Percentiles rank a stretch among this genome's conserved stretches.
These are phyloP conservation scores for Champsocephalus gunnari DNA, from an alignment of 2,797 vertebrate species.

Conservation along the genomic window DNA sequence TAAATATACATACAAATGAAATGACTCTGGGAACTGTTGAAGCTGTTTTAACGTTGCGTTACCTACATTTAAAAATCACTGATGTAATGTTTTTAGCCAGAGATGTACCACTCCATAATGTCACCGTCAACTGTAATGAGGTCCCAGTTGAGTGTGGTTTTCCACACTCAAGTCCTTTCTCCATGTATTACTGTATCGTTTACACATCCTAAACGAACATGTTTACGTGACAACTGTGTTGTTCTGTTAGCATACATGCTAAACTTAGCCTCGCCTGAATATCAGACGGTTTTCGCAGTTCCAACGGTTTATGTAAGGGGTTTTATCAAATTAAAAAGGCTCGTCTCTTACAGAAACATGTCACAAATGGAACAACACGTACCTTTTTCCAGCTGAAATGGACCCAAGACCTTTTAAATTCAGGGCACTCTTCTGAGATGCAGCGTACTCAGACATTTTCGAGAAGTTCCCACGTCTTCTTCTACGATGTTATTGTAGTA, in stretches of 20 bases:
- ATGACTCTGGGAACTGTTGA: too few relatives aligned
- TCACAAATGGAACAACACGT: neutral
- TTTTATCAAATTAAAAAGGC: fast-evolving
- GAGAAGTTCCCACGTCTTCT: conserved; percentile 28
- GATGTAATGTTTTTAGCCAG: neutral
- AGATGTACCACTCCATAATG: neutral
- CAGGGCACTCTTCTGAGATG: conserved; percentile 74
- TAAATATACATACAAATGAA: too few relatives aligned
- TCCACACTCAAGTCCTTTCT: too few relatives aligned
- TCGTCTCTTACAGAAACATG: fast-evolving
- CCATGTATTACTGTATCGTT: neutral
- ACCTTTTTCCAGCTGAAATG: conserved; percentile 81
- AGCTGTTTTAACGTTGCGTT: neutral
- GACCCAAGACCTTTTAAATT: conserved; percentile 78
- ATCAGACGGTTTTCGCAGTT: fast-evolving
- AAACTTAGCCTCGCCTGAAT: conserved; percentile 13
- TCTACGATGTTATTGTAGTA: conserved; percentile 28
- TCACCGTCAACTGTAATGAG: fast-evolving
- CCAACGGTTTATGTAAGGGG: fast-evolving
- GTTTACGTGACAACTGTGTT: neutral
- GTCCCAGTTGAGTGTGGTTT: neutral
- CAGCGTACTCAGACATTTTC: conserved; percentile 80
- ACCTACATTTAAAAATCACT: neutral
- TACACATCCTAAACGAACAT: too few relatives aligned
- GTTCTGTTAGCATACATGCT: conserved; percentile 38